Percentiles rank a stretch among this genome's conserved stretches.
These are phyloP conservation scores for Palythoa caribaeorum DNA, from an alignment of 92 coral and sea anemone species.

Conservation along the genomic window DNA sequence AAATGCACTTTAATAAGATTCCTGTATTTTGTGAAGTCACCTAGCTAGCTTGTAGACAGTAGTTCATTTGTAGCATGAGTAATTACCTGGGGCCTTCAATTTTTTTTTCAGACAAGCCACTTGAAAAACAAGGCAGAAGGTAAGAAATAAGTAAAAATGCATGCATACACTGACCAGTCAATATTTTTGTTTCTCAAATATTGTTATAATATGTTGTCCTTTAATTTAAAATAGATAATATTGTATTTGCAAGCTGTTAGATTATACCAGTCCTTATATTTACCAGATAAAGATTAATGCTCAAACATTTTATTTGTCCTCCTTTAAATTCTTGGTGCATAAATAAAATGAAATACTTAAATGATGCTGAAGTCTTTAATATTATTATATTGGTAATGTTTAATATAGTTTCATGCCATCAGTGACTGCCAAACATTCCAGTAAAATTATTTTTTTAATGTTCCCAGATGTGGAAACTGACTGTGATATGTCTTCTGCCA, in stretches of 20 bases:
- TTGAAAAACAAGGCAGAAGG: background rate
- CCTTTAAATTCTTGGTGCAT: no score
- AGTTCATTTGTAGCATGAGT: background rate
- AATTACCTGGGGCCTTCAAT: no score
- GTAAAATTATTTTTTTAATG: background rate
- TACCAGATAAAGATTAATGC: background rate
- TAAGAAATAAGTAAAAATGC: background rate
- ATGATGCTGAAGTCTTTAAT: constrained; percentile 1
- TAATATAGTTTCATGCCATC: background rate
- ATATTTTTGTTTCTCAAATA: background rate
- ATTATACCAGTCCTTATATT: background rate
- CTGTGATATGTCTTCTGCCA: background rate
- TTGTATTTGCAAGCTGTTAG: background rate
- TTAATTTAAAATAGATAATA: background rate
- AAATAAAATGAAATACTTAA: background rate
- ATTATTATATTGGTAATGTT: background rate
- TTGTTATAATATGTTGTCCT: background rate
- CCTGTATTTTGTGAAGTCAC: background rate
- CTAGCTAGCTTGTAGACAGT: background rate
- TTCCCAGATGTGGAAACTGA: constrained; percentile 3
- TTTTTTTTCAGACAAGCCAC: no score
- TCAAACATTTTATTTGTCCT: no score
- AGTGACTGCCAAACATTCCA: background rate
- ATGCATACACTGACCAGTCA: background rate
- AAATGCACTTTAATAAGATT: background rate